These are phyloP conservation scores for Mesembrinibis cayennensis DNA, from an alignment of 2,113 vertebrate genomes.

Conservation along the genomic window DNA sequence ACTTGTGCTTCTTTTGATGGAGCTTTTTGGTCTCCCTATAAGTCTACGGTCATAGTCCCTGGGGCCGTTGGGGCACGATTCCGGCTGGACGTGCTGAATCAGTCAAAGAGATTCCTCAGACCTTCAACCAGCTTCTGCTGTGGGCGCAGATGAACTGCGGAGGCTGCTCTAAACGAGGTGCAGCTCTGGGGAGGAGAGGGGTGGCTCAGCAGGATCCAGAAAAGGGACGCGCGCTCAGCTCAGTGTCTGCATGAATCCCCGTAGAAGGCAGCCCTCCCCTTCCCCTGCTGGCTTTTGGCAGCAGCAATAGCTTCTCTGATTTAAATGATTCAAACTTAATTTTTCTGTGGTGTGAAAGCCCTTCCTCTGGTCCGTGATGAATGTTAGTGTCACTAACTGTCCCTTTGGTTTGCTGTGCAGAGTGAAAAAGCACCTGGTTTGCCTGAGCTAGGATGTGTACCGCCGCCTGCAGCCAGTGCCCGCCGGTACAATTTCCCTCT, in stretches of 20 bases:
- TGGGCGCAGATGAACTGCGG: background rate
- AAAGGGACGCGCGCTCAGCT: background rate
- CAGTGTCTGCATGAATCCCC: rapidly evolving
- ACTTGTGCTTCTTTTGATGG: background rate
- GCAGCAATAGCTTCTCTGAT: background rate
- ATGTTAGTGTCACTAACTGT: background rate
- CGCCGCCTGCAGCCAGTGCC: background rate
- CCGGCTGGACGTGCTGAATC: background rate
- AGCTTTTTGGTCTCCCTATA: background rate
- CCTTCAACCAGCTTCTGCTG: background rate
- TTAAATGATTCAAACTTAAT: background rate
- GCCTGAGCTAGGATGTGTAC: background rate
- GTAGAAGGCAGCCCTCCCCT: background rate
- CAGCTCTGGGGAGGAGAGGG: background rate
- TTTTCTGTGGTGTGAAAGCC: background rate
- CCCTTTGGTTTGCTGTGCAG: background rate
- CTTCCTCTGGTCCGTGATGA: background rate
- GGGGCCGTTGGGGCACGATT: background rate
- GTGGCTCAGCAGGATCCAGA: background rate
- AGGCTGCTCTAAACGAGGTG: background rate
- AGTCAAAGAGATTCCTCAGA: background rate
- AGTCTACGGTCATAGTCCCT: background rate
- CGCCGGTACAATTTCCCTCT: background rate
- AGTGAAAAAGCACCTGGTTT: background rate
- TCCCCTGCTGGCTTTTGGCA: background rate